Evolutionary conservation across 2,113 vertebrate species (phyloP), one percentile per base, ranked within the genome.

Genomic region (Tupaia chinensis): DNA sequence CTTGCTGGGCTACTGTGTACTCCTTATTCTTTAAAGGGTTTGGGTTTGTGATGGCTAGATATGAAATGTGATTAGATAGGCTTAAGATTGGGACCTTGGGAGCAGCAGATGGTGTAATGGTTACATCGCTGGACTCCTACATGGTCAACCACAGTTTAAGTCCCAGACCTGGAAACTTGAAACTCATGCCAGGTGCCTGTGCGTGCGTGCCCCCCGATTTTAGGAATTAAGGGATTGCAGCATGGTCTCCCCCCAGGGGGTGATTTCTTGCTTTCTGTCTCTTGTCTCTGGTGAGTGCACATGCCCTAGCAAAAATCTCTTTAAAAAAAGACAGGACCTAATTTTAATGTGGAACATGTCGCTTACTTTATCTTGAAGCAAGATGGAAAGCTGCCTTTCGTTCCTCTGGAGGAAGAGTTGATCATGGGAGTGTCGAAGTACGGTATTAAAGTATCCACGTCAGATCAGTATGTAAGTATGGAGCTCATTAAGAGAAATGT

Each of bases 311-410:
- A 44, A 44, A 44, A 44, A 44, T 44, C 44, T 44, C 44, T 44
- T 5, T 5, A 44, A 44, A 44, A 44, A 44, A 44, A 44, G 44
- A 44, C 5, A 44, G 3, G 44, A 56, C 9, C 2, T 65, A 3
- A 13, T 72, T 92, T 70, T 79, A 54, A 16, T 11, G 16, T 22
- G 3, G 23, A 95, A 97, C 83, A 65, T 85, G 77, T 89, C 53
- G 95, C 87, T 95, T 97, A 85, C 97, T 97, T 96, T 78, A 85
- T 87, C 97, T 97, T 92, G 98, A 98, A 99, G 99, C 99, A 99
- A 99, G 99, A 99, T 94, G 99, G 99, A 98, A 99, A 99, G 98
- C 98, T 99, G 97, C 99, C 99, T 53, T 99, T 99, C 97, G 99
- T 99, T 88, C 99, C 99, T 9, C 98, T 98, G 98, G 99, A 99